These are phyloP conservation scores for Acropternis orthonyx DNA, from an alignment of 2,797 vertebrate genomes.

Conservation along the genomic window DNA sequence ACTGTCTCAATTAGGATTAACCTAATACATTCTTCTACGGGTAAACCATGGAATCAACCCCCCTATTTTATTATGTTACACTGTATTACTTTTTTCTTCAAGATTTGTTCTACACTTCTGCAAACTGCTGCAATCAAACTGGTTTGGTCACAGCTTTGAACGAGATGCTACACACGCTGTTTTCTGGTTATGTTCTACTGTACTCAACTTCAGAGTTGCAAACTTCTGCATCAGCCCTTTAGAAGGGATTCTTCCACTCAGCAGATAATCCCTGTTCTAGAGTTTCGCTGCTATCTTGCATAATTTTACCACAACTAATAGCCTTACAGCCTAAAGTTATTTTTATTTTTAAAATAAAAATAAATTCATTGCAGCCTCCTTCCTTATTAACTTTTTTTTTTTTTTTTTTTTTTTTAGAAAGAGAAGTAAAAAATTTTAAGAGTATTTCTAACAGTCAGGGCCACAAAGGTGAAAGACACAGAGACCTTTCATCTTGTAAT, in stretches of 20 bases:
- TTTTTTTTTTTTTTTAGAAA: slow-evolving; percentile 32
- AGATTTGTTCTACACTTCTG: neutral
- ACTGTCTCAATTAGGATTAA: neutral
- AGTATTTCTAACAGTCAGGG: neutral
- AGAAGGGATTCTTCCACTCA: neutral
- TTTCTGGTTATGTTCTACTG: neutral
- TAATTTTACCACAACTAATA: neutral
- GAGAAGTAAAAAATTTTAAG: neutral
- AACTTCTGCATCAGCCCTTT: neutral
- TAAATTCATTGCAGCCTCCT: neutral
- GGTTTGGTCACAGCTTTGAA: neutral
- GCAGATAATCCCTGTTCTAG: neutral
- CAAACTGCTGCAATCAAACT: neutral
- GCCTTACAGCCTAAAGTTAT: neutral
- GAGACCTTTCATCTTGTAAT: neutral
- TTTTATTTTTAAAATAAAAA: slow-evolving; percentile 18
- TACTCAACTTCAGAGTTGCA: neutral
- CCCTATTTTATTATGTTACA: neutral
- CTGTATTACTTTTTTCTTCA: neutral
- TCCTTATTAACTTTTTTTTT: slow-evolving; percentile 14
- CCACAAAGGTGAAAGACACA: neutral
- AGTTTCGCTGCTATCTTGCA: neutral
- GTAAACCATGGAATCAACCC: neutral
- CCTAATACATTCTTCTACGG: neutral
- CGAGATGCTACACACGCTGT: neutral